Percentiles rank a stretch among this genome's conserved stretches.
Conservation (phyloP, 2,797 vertebrate genomes). For the Falco rusticolus region DNA sequence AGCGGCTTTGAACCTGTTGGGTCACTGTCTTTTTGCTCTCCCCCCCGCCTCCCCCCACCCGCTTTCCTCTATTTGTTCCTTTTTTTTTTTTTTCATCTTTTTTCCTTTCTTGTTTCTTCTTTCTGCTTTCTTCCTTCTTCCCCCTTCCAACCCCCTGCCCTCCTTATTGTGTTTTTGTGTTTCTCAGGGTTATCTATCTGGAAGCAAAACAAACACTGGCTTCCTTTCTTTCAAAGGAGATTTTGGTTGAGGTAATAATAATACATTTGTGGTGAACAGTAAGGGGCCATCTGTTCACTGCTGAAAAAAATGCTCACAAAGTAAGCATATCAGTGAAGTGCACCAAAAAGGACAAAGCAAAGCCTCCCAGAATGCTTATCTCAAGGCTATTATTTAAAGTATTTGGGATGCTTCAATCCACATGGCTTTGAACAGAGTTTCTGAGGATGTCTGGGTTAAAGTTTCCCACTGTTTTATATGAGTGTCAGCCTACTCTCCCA, state of each 20-base stretch:
- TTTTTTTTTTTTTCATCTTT: neutral
- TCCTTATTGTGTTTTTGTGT: neutral
- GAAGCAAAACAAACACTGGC: neutral
- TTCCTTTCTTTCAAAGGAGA: neutral
- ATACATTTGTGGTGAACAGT: neutral
- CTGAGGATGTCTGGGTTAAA: neutral
- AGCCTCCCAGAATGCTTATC: neutral
- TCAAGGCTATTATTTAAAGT: neutral
- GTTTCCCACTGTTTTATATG: neutral
- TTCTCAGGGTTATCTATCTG: neutral
- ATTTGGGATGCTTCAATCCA: neutral
- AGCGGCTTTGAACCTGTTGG: neutral
- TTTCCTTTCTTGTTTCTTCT: neutral
- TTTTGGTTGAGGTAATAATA: neutral
- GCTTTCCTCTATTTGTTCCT: neutral
- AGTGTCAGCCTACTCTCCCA: neutral
- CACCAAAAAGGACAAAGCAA: neutral
- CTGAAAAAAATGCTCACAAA: neutral
- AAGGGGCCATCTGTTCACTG: neutral
- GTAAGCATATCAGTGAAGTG: neutral
- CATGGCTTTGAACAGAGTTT: neutral
- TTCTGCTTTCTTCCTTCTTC: neutral
- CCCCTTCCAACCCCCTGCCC: accelerated
- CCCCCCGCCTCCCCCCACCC: no score
- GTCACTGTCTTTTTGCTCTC: neutral